phyloP scores from a whole-genome alignment of 2,113 vertebrate species.

The Butorides virescens region DNA sequence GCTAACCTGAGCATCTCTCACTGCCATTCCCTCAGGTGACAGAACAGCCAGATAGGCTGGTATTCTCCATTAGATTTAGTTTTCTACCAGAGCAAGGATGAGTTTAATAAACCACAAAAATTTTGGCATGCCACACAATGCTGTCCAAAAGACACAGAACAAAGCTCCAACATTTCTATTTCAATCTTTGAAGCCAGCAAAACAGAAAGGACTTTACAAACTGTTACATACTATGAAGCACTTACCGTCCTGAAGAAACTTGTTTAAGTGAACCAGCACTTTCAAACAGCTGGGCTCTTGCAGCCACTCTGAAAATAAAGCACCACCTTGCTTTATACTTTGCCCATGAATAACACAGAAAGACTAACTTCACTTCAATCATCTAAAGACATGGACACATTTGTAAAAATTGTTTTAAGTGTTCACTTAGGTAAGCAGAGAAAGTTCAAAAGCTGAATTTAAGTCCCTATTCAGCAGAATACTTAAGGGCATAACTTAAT shows the following conservation, averaged over 20 bases:
- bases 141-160: background rate
- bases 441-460: background rate
- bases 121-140: background rate
- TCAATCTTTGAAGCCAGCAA: background rate
- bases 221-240: background rate
- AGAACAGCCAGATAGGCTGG: background rate
- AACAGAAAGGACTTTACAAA: background rate
- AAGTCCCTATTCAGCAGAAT: background rate
- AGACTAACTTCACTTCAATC: background rate
- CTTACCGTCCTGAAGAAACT: slow-evolving; percentile 81
- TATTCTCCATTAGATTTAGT: background rate
- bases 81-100: background rate
- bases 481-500: background rate
- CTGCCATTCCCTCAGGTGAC: background rate
- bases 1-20: background rate
- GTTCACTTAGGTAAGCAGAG: background rate
- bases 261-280: slow-evolving; percentile 83
- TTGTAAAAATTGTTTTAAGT: background rate
- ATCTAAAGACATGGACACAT: background rate
- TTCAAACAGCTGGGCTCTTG: slow-evolving; percentile 85
- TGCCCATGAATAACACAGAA: background rate
- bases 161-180: background rate
- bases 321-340: background rate
- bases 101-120: background rate
- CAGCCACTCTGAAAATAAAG: slow-evolving; percentile 82